Evolutionary conservation across 30 jellyfish, hydroid and myxozoan genomes (phyloP).

Genomic region (Sanderia malayensis): DNA sequence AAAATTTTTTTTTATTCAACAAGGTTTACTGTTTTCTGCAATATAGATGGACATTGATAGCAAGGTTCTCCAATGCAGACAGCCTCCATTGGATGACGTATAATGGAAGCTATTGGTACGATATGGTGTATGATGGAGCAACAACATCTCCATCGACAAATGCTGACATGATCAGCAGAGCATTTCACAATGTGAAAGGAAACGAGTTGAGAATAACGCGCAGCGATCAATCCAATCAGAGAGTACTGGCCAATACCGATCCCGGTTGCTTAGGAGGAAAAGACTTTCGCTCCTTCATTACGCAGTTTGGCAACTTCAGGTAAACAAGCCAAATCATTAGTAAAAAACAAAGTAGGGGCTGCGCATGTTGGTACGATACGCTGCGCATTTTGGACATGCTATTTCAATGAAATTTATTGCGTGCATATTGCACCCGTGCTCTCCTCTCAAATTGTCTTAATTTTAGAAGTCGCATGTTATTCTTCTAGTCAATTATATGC

Average conservation of each 20-base stretch:
- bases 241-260: neutral
- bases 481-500: neutral
- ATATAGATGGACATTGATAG: conserved; percentile 55
- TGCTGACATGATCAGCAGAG: conserved; percentile 44
- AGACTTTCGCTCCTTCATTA: conserved; percentile 4
- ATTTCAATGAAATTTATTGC: too few relatives aligned
- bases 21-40: conserved; percentile 56
- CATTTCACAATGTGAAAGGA: conserved; percentile 30
- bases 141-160: conserved; percentile 33
- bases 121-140: conserved; percentile 12
- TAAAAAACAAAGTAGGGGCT: too few relatives aligned
- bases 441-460: too few relatives aligned
- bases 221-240: conserved; percentile 9
- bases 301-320: conserved; percentile 42
- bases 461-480: neutral
- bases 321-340: too few relatives aligned
- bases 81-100: conserved; percentile 30
- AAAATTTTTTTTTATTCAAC: too few relatives aligned
- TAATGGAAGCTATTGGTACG: conserved; percentile 45
- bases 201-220: conserved; percentile 9
- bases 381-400: too few relatives aligned
- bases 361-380: too few relatives aligned
- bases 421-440: too few relatives aligned
- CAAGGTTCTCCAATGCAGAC: conserved; percentile 63
- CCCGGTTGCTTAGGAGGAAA: neutral